Percentiles rank a stretch among this genome's conserved stretches.
Conservation (phyloP, 2,113 vertebrate genomes). For the Indicator maculatus region DNA sequence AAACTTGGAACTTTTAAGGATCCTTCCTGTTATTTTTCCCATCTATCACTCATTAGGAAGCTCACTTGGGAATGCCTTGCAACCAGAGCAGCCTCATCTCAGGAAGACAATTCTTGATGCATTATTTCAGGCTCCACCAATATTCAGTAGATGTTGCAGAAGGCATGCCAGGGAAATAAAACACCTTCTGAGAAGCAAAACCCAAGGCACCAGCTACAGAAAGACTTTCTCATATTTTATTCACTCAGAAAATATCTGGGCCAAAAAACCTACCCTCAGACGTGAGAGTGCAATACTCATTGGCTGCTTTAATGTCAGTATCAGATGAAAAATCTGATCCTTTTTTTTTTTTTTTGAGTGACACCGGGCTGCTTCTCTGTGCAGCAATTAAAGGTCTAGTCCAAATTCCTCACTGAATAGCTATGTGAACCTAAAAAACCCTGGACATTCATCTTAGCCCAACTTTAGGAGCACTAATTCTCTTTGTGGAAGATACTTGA, state of each 20-base stretch:
- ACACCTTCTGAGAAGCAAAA: conserved; percentile 34
- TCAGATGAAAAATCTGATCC: conserved; percentile 40
- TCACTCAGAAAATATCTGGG: conserved; percentile 19
- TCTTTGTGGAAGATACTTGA: not conserved
- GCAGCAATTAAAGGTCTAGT: conserved; percentile 28
- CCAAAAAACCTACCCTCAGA: conserved; percentile 55
- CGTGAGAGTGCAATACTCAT: not conserved
- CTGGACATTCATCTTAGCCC: conserved; percentile 13
- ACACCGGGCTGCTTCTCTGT: conserved; percentile 8
- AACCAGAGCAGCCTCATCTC: conserved; percentile 43
- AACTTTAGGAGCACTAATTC: not conserved
- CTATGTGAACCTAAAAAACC: conserved; percentile 29
- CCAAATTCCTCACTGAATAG: conserved; percentile 43
- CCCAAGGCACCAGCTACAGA: conserved; percentile 40
- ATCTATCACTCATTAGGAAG: conserved; percentile 57
- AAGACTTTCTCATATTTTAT: conserved; percentile 26
- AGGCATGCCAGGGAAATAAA: conserved; percentile 57
- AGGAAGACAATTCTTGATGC: conserved; percentile 39
- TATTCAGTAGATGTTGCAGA: conserved; percentile 15
- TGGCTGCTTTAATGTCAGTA: not conserved
- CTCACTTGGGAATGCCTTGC: conserved; percentile 38
- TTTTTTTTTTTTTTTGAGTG: not conserved
- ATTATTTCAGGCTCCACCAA: conserved; percentile 14
- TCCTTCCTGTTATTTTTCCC: conserved; percentile 59
- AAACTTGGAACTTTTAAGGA: conserved; percentile 46